Evolutionary conservation across 2,113 vertebrate genomes (phyloP), one percentile per base, ranked within the genome.

Genomic region (Paralichthys olivaceus): DNA sequence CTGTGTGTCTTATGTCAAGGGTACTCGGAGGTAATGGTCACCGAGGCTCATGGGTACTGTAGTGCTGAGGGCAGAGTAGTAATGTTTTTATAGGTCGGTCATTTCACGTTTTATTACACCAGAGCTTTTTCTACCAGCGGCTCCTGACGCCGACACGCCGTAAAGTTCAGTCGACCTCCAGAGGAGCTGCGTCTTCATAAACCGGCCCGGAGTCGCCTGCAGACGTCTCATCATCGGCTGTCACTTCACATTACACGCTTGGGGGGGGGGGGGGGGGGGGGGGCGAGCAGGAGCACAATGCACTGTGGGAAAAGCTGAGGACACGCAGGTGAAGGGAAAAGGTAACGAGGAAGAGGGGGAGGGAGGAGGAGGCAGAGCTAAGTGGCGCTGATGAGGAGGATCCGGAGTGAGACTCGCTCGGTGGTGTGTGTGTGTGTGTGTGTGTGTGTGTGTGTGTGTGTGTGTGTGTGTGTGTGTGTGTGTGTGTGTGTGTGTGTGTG

Each of bases 311-410:
- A 12, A 57, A 66, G 55, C 20, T 11, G 40, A 43, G 40, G 40
- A 43, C 15, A 17, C 0, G 1, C 26, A 70, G 28, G 62, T 45
- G 55, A 12, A 61, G 9, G 58, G 17, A 54, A 15, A 45, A 69
- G 53, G 69, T 54, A 43, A 57, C n/a, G 68, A 56, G 54, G 9
- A 1, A 29, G 11, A 3, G 26, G 9, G 23, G 55, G 20, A 5
- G 32, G 55, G 15, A 37, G 56, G 28, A 59, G 57, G 28, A 69
- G 56, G 26, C 17, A 29, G 65, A 72, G 53, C 54, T 60, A 80
- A 80, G 80, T 75, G 69, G 64, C 53, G 56, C 47, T 72, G 71
- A 78, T 57, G 68, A 55, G 68, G 26, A 67, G 51, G 56, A 72
- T 79, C 53, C n/a, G 58, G 49, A 80, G 34, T 47, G 63, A 32